Percentiles rank a stretch among this genome's conserved stretches.
These are phyloP conservation scores for Lithophane ornitopus DNA, from an alignment of 2,888 invertebrate genomes.

Conservation along the genomic window DNA sequence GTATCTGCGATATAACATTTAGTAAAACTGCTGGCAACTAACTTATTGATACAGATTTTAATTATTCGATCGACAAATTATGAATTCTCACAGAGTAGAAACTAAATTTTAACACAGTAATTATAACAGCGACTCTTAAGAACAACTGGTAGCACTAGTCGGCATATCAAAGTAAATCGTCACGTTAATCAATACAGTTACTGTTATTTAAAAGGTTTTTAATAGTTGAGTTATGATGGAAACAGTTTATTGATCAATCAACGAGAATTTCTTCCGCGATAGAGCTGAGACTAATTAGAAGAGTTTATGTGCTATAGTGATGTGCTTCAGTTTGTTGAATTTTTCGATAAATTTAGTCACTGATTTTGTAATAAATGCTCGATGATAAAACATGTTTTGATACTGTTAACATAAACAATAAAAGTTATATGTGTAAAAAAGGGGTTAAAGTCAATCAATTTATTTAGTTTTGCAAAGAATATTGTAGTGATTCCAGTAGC, in stretches of 20 bases:
- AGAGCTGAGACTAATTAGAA: constrained; percentile 71
- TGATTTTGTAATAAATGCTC: neutral
- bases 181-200: constrained; percentile 64
- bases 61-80: constrained; percentile 22
- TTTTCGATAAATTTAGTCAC: neutral
- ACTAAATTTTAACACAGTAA: constrained; percentile 50
- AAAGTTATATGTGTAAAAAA: neutral
- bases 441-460: neutral
- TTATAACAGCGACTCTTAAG: constrained; percentile 51
- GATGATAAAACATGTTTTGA: neutral
- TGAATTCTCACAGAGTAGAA: constrained; percentile 43
- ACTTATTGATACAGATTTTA: constrained; percentile 23
- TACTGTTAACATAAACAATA: neutral
- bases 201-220: constrained; percentile 71
- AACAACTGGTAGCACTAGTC: constrained; percentile 55
- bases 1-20: neutral
- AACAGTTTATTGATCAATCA: constrained; percentile 80
- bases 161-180: constrained; percentile 62
- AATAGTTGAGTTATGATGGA: constrained; percentile 73
- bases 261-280: constrained; percentile 72
- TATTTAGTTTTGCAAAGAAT: neutral
- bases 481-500: too few relatives aligned
- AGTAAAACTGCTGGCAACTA: neutral
- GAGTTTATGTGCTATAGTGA: constrained; percentile 52
- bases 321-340: constrained; percentile 28